A percentile compares a stretch with the other conserved stretches of the same genome.
Evolutionary conservation across 2,888 invertebrate genomes (phyloP).

Genomic region (Brachypterus glaber): DNA sequence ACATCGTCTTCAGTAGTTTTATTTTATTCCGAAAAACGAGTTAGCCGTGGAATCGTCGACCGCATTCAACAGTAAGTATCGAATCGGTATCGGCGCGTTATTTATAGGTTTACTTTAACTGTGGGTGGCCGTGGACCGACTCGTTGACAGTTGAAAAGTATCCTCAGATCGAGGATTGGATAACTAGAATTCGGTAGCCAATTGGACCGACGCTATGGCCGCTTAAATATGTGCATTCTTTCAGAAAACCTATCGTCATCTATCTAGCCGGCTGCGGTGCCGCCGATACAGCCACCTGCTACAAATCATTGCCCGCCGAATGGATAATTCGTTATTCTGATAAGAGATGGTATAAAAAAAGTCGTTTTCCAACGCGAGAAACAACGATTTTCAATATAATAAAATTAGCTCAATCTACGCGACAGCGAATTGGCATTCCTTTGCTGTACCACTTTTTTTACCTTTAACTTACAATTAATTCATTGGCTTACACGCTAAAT

Average conservation of each 20-base stretch:
- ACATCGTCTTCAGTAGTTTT: slow-evolving; percentile 22
- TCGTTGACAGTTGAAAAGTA: slow-evolving; percentile 43
- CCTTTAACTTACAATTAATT: too few species aligned
- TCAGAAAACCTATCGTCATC: slow-evolving; percentile 23
- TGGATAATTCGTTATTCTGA: slow-evolving; percentile 2
- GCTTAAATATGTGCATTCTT: slow-evolving; percentile 27
- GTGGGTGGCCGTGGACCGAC: slow-evolving; percentile 39
- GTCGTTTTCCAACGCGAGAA: too few species aligned
- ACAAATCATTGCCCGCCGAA: slow-evolving; percentile 4
- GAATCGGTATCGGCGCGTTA: slow-evolving; percentile 36
- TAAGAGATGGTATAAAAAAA: not conserved
- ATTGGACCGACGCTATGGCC: slow-evolving; percentile 39
- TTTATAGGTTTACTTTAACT: slow-evolving; percentile 39
- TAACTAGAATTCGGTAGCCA: slow-evolving; percentile 43
- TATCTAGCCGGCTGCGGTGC: not conserved
- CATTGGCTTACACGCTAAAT: too few species aligned
- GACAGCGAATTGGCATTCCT: too few species aligned
- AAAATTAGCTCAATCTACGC: too few species aligned
- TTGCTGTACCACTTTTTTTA: too few species aligned
- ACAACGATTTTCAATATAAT: too few species aligned
- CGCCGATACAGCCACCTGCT: not conserved
- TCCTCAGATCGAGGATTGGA: slow-evolving; percentile 42
- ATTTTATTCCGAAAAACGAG: slow-evolving; percentile 34
- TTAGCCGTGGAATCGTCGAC: slow-evolving; percentile 21
- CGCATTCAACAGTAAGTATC: slow-evolving; percentile 23